Percentiles rank a stretch among this genome's conserved stretches.
These are phyloP conservation scores for Drosophila burlai DNA, from an alignment of 1,140 invertebrate species.

Conservation along the genomic window DNA sequence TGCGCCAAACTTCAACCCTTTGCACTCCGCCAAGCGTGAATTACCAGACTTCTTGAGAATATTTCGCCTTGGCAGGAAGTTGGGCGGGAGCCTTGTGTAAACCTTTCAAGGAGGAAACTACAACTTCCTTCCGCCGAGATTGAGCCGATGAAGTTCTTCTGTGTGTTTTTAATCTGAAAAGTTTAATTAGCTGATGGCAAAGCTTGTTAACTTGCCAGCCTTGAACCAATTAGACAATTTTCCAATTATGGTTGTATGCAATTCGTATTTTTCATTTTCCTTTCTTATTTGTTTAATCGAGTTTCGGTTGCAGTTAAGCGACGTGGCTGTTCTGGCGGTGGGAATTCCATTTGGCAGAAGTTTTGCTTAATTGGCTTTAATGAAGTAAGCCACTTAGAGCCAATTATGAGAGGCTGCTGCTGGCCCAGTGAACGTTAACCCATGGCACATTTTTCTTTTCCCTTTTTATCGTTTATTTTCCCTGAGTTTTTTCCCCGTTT, in stretches of 20 bases:
- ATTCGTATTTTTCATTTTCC: conserved; percentile 11
- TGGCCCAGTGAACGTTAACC: background rate
- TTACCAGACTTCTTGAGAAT: conserved; percentile 15
- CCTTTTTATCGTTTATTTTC: conserved; percentile 4
- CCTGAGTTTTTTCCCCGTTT: background rate
- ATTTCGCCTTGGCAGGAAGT: conserved; percentile 23
- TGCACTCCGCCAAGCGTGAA: conserved; percentile 35
- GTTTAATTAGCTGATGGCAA: conserved; percentile 43
- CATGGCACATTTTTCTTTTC: conserved; percentile 1
- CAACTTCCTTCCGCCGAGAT: conserved; percentile 22
- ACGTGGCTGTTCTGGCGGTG: background rate
- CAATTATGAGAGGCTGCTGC: conserved; percentile 32
- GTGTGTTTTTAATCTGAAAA: conserved; percentile 41
- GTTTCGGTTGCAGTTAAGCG: conserved; percentile 43
- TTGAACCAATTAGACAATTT: conserved; percentile 34
- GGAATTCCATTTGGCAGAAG: conserved; percentile 16
- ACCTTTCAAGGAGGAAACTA: conserved; percentile 20
- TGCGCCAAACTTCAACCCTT: conserved; percentile 8
- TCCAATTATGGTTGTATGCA: conserved; percentile 33
- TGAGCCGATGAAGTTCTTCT: conserved; percentile 18
- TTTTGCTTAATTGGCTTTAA: conserved; percentile 37
- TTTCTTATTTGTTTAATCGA: conserved; percentile 18
- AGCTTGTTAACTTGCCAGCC: conserved; percentile 35
- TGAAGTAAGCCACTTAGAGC: conserved; percentile 42
- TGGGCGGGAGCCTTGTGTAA: conserved; percentile 19